phyloP scores from a whole-genome alignment of 2,888 invertebrate genomes.

The Hoplodrina blanda region DNA sequence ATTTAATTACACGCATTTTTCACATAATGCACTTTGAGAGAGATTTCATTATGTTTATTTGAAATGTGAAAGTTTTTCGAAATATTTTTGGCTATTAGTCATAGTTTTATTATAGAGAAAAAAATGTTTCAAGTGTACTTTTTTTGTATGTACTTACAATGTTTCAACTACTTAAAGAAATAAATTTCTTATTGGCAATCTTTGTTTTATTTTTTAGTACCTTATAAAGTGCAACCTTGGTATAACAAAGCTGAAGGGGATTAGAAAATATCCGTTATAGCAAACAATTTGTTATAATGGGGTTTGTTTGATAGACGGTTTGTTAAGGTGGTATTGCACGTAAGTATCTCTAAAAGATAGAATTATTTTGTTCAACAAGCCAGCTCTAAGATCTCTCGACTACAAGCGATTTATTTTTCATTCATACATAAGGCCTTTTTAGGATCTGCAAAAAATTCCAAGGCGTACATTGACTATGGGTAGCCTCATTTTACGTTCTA shows the following conservation, averaged over 20 bases:
- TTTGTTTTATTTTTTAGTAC: slow-evolving; percentile 37
- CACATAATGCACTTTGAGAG: slow-evolving; percentile 58
- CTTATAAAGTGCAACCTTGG: too few species aligned
- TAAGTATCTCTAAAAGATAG: too few species aligned
- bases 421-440: background rate
- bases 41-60: slow-evolving; percentile 61
- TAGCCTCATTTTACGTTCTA: background rate
- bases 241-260: too few species aligned
- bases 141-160: slow-evolving; percentile 86
- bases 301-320: too few species aligned
- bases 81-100: slow-evolving; percentile 70
- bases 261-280: too few species aligned
- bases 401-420: background rate
- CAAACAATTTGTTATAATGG: too few species aligned
- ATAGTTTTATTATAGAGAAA: slow-evolving; percentile 63
- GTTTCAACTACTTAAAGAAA: slow-evolving; percentile 81
- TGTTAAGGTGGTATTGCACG: too few species aligned
- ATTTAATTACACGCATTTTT: slow-evolving; percentile 63
- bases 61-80: slow-evolving; percentile 62
- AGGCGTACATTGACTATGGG: too few species aligned
- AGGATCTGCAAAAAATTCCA: background rate
- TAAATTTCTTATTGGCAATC: slow-evolving; percentile 83
- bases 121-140: slow-evolving; percentile 75
- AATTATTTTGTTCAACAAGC: too few species aligned
- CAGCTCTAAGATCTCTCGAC: background rate